Evolutionary conservation across 2,888 invertebrate genomes (phyloP).

Genomic region (Cenopis cana): DNA sequence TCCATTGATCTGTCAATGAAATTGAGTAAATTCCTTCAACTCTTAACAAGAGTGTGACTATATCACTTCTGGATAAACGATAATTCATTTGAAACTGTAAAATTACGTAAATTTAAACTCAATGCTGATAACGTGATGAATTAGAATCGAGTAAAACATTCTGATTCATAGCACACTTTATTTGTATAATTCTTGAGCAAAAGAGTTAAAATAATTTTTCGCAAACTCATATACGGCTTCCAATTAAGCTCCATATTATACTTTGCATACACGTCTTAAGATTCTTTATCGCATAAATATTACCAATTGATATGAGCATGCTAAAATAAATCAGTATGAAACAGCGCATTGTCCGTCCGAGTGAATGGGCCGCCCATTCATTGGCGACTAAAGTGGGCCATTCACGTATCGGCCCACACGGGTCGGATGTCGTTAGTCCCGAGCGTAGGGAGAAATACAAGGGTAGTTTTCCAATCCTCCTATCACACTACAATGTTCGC

Average conservation of each 20-base stretch:
- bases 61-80: not conserved
- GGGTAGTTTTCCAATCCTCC: conserved; percentile 3
- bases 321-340: conserved; percentile 46
- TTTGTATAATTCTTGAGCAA: not conserved
- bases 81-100: not conserved
- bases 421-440: conserved; percentile 53
- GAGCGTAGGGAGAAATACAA: conserved; percentile 40
- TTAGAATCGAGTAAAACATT: not conserved
- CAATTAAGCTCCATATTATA: not conserved
- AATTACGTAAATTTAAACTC: not conserved
- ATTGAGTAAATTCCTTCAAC: not conserved
- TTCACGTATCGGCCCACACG: conserved; percentile 63
- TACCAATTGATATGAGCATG: conserved; percentile 14
- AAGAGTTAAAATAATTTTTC: not conserved
- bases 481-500: not conserved
- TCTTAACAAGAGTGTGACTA: not conserved
- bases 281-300: not conserved
- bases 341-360: conserved; percentile 47
- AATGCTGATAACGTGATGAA: not conserved
- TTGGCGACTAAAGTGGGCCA: conserved; percentile 57
- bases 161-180: not conserved
- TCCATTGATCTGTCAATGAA: not conserved
- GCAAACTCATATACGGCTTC: not conserved
- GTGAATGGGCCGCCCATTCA: conserved; percentile 64
- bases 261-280: not conserved